phyloP scores from a whole-genome alignment of 2,797 vertebrate genomes.

The Gorsachius magnificus region DNA sequence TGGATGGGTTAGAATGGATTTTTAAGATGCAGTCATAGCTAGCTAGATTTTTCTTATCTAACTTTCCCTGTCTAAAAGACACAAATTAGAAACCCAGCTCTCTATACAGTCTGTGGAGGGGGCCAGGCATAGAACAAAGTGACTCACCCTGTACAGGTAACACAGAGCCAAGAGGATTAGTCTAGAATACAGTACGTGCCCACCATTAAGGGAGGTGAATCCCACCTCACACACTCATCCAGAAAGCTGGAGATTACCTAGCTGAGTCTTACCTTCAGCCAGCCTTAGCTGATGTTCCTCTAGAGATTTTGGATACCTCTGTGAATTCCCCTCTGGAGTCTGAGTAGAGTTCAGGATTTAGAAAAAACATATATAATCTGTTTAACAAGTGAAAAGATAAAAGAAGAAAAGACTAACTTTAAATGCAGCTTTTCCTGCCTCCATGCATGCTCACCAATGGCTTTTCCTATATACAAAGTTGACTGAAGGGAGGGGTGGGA shows the following conservation, averaged over 20 bases:
- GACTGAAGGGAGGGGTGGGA: conserved; percentile 79
- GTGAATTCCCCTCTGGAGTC: not conserved
- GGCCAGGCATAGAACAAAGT: not conserved
- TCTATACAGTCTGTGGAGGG: not conserved
- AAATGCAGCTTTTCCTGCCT: conserved; percentile 16
- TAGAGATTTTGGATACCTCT: not conserved
- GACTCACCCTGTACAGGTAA: not conserved
- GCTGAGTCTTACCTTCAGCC: not conserved
- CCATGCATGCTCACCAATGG: not conserved
- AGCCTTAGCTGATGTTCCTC: not conserved
- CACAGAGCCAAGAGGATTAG: not conserved
- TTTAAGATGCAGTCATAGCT: not conserved
- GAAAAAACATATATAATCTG: not conserved
- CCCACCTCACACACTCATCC: not conserved
- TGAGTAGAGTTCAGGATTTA: not conserved
- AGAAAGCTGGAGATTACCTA: not conserved
- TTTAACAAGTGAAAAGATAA: conserved; percentile 20
- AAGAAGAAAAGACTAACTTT: conserved; percentile 6
- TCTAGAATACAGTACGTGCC: not conserved
- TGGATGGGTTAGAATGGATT: not conserved
- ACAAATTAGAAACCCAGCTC: not conserved
- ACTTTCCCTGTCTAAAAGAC: not conserved
- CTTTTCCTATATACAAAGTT: conserved; percentile 70
- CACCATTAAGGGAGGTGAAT: not conserved
- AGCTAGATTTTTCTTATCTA: not conserved